Evolutionary conservation across 2,113 vertebrate species (phyloP).

Genomic region (Aldabrachelys gigantea): DNA sequence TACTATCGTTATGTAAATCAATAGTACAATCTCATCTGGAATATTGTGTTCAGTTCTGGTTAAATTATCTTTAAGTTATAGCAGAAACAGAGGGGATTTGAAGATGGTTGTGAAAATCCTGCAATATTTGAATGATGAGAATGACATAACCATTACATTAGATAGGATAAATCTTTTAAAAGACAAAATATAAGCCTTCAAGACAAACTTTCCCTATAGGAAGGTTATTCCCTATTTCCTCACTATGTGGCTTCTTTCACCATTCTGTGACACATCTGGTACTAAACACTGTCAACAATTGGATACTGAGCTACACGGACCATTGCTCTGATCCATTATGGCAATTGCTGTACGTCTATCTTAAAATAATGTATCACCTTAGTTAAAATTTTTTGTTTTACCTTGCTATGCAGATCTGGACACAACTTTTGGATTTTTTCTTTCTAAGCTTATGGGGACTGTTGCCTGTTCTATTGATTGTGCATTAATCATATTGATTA

Average conservation of each 20-base stretch:
- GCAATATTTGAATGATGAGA: not conserved
- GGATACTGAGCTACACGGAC: not conserved
- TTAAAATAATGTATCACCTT: not conserved
- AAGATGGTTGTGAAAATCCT: not conserved
- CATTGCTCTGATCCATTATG: not conserved
- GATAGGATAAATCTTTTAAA: not conserved
- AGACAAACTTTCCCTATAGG: not conserved
- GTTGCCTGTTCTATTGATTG: not conserved
- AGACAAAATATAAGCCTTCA: not conserved
- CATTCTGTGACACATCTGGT: not conserved
- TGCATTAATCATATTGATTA: not conserved
- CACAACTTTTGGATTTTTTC: not conserved
- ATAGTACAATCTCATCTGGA: not conserved
- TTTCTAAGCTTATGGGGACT: not conserved
- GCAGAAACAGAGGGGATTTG: not conserved
- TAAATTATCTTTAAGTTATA: not conserved
- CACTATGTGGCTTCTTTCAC: not conserved
- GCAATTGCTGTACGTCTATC: not conserved
- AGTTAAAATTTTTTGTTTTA: not conserved
- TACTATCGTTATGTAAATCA: not conserved
- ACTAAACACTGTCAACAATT: not conserved
- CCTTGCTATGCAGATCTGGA: not conserved
- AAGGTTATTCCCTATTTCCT: not conserved
- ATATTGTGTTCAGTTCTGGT: not conserved
- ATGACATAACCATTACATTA: not conserved